Percentiles rank a stretch among this genome's conserved stretches.
These are phyloP conservation scores for Conopomorpha cramerella DNA, from an alignment of 1,140 invertebrate species.

Conservation along the genomic window DNA sequence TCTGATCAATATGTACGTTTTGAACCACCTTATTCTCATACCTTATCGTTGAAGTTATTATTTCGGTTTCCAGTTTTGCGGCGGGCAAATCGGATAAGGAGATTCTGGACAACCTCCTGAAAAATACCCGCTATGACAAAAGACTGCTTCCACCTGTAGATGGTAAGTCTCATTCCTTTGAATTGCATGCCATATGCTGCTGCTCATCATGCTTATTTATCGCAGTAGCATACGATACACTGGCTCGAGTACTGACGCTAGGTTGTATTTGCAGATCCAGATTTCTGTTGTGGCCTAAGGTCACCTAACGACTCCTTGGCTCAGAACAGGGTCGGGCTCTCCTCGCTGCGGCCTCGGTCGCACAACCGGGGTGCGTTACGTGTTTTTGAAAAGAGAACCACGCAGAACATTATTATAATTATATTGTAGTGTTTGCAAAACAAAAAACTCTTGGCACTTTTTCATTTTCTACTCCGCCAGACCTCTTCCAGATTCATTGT, in stretches of 20 bases:
- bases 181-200: neutral
- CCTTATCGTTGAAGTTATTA: neutral
- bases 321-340: constrained; percentile 56
- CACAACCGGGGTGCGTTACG: constrained; percentile 69
- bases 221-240: too few relatives aligned
- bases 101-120: constrained; percentile 81
- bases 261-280: constrained; percentile 77
- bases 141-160: constrained; percentile 82
- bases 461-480: neutral
- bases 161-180: constrained; percentile 62
- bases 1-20: neutral
- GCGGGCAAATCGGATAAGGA: constrained; percentile 89
- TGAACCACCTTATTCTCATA: neutral
- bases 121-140: constrained; percentile 84
- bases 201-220: too few relatives aligned
- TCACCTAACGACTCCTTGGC: constrained; percentile 68
- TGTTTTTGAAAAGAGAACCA: constrained; percentile 56
- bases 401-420: constrained; percentile 11
- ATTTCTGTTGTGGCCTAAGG: constrained; percentile 82
- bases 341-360: constrained; percentile 65
- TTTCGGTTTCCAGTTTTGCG: constrained; percentile 67
- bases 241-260: constrained; percentile 9
- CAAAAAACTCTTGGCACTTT: constrained; percentile 13
- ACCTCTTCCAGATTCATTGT: constrained; percentile 3
- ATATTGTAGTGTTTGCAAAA: constrained; percentile 13